Evolutionary conservation across 2,888 invertebrate species (phyloP), one percentile per base, ranked within the genome.

Genomic region (Drosophila borborema): DNA sequence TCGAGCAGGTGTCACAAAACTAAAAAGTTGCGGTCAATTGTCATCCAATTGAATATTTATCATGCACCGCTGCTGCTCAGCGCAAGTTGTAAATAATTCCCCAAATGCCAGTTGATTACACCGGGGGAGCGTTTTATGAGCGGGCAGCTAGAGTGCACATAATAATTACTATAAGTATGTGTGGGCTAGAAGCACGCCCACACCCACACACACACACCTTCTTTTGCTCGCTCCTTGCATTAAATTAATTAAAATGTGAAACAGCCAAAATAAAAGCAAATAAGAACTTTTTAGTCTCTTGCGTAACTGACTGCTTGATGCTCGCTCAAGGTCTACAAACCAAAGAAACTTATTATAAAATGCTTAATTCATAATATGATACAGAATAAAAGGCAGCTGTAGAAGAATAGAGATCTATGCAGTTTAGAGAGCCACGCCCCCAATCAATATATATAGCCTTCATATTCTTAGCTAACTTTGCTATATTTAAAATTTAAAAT

Each of bases 191-290:
- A 23, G 28, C 5, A 18, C n/a, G 31, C 49, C 31, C 34, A 40
- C 34, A 40, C 79, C 61, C 80, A 53, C 53, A n/a, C 28, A 53
- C 53, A n/a, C 28, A 40, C 55, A 41, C 55, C 64, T 51, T 48
- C 18, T 1, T 1, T 16, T n/a, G 40, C 3, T 23, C 58, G 16
- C 49, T 46, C 18, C 20, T 16, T 77, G 63, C 84, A 82, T 82
- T 84, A 80, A 73, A 76, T 76, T 84, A 82, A 84, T 84, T 80
- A 77, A 82, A 82, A 80, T 64, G 28, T 54, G 20, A 45, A 45
- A 64, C 36, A 46, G 28, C 38, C 53, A 54, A 54, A 53, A 53
- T 38, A 23, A 10, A 1, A 38, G 38, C 9, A 54, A 38, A 4
- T 9, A 38, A 23, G 36, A 20, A 36, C 2, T 20, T 20, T 12